Conservation (phyloP, 2,797 vertebrate genomes). For the Onychomys torridus region DNA sequence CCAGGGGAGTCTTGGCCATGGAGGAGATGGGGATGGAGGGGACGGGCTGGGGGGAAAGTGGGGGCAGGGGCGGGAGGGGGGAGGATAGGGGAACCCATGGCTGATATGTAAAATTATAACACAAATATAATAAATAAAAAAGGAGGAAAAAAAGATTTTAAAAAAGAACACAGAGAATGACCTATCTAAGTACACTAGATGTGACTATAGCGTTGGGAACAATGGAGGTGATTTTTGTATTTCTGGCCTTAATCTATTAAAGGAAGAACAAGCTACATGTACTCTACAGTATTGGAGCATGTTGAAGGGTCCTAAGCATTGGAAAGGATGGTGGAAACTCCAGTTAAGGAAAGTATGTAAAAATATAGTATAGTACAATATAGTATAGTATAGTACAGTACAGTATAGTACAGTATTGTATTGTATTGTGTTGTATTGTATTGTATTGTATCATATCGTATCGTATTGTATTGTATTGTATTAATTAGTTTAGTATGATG, state of each 20-base stretch:
- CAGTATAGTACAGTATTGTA: too few relatives aligned
- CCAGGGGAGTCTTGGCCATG: too few relatives aligned
- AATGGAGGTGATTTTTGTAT: not conserved
- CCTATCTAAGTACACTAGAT: not conserved
- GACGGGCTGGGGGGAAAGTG: too few relatives aligned
- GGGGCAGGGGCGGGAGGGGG: too few relatives aligned
- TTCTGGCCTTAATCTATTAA: not conserved
- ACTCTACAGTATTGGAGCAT: not conserved
- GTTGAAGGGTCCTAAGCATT: not conserved
- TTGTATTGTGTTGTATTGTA: not conserved
- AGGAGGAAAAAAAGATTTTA: too few relatives aligned
- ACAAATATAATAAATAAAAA: too few relatives aligned
- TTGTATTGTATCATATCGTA: too few relatives aligned
- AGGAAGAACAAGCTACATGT: not conserved
- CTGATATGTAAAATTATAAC: too few relatives aligned
- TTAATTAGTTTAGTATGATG: not conserved
- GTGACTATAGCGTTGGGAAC: not conserved
- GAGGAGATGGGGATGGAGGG: too few relatives aligned
- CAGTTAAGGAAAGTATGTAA: not conserved
- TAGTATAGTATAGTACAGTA: too few relatives aligned
- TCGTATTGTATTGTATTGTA: not conserved
- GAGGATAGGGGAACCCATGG: too few relatives aligned
- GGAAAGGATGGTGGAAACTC: not conserved
- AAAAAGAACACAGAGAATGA: not conserved
- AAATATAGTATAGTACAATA: not conserved